A percentile compares a stretch with the other conserved stretches of the same genome.
Evolutionary conservation across 1,140 invertebrate species (phyloP).

Genomic region (Drosophila watanabei): DNA sequence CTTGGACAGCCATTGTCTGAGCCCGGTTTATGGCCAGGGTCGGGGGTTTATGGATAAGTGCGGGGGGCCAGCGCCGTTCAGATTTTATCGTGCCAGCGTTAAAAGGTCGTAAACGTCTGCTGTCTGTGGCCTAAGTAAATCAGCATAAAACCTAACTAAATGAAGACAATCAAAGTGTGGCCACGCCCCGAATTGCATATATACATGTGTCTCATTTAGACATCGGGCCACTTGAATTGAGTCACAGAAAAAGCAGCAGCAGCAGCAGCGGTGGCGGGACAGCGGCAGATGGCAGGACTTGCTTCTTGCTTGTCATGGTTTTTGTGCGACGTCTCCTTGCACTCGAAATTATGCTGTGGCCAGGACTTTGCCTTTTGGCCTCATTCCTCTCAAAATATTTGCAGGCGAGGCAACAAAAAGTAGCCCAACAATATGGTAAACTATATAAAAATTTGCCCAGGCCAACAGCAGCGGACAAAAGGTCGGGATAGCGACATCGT

Average conservation of each 20-base stretch:
- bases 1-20: conserved; percentile 54
- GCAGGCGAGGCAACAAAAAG: conserved; percentile 61
- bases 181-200: conserved; percentile 60
- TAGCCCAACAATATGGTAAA: conserved; percentile 74
- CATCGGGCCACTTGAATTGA: conserved; percentile 62
- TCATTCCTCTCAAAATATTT: conserved; percentile 71
- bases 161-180: conserved; percentile 82
- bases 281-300: conserved; percentile 23
- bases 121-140: conserved; percentile 78
- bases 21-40: conserved; percentile 45
- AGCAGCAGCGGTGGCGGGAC: conserved; percentile 29
- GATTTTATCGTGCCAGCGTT: conserved; percentile 76
- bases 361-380: conserved; percentile 75
- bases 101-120: conserved; percentile 71
- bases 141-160: conserved; percentile 83
- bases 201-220: conserved; percentile 44
- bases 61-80: conserved; percentile 38
- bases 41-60: conserved; percentile 43
- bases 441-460: conserved; percentile 79
- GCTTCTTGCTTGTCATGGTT: conserved; percentile 46
- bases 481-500: conserved; percentile 74
- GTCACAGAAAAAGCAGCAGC: conserved; percentile 50
- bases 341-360: conserved; percentile 75
- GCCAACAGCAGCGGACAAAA: conserved; percentile 63
- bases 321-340: conserved; percentile 48